Evolutionary conservation across 2,888 invertebrate genomes (phyloP).

Genomic region (Carpatolechia fugitivella): DNA sequence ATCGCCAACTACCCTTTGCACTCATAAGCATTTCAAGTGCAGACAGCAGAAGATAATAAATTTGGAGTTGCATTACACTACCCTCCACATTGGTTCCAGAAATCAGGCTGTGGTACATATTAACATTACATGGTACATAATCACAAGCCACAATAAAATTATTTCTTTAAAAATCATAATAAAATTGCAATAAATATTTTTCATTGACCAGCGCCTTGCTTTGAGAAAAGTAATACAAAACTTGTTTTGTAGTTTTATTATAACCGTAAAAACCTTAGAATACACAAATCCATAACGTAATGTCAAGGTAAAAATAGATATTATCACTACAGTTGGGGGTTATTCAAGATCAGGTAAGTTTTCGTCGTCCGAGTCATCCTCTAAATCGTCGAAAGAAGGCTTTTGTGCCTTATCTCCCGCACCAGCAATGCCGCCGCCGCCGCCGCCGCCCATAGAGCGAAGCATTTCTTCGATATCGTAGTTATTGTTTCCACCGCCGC

Average conservation of each 20-base stretch:
- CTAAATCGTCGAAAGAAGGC: constrained; percentile 87
- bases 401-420: constrained; percentile 74
- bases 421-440: constrained; percentile 31
- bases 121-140: too few species aligned
- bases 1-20: too few species aligned
- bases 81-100: too few species aligned
- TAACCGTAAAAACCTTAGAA: constrained; percentile 75
- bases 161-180: too few species aligned
- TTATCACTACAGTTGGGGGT: constrained; percentile 42
- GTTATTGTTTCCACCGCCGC: constrained; percentile 46
- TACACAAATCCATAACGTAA: constrained; percentile 55
- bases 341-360: constrained; percentile 87
- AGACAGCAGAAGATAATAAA: too few species aligned
- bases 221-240: constrained; percentile 14
- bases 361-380: constrained; percentile 89
- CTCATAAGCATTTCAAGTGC: too few species aligned
- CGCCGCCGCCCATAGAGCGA: constrained; percentile 83
- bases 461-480: constrained; percentile 86
- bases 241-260: constrained; percentile 59
- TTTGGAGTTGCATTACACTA: too few species aligned
- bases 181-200: not conserved
- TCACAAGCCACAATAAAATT: too few species aligned
- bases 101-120: too few species aligned
- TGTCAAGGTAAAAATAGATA: constrained; percentile 51
- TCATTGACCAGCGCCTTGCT: too few species aligned